phyloP scores from a whole-genome alignment of 2,797 vertebrate species.

The Cyprinella venusta region DNA sequence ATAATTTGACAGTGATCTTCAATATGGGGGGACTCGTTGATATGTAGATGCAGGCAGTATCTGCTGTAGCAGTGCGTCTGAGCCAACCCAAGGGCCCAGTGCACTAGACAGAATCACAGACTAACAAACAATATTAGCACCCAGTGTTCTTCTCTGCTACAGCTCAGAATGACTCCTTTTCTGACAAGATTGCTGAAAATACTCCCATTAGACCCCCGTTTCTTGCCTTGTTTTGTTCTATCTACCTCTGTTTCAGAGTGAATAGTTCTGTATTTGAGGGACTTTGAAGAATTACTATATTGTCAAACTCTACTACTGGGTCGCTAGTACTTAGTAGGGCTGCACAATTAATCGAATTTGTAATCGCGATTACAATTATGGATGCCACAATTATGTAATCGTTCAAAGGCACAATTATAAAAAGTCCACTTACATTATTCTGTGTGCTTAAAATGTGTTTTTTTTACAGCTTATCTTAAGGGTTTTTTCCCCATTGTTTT shows the following conservation, averaged over 20 bases:
- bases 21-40: slow-evolving; percentile 79
- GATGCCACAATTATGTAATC: too few relatives aligned
- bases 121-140: slow-evolving; percentile 78
- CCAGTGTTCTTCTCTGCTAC: slow-evolving; percentile 75
- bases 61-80: slow-evolving; percentile 78
- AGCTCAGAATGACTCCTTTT: slow-evolving; percentile 67
- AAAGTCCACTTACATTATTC: too few relatives aligned
- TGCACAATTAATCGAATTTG: too few relatives aligned
- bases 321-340: not conserved
- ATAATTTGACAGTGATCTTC: slow-evolving; percentile 62
- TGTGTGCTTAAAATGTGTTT: too few relatives aligned
- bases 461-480: too few relatives aligned
- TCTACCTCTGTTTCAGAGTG: not conserved
- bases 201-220: not conserved
- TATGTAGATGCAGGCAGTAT: slow-evolving; percentile 79
- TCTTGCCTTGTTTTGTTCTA: not conserved
- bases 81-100: slow-evolving; percentile 81
- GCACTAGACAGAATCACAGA: slow-evolving; percentile 78
- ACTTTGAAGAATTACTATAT: not conserved
- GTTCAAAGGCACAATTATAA: too few relatives aligned
- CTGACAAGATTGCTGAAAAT: not conserved
- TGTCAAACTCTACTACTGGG: not conserved
- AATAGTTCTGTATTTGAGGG: not conserved
- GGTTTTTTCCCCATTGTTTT: too few relatives aligned
- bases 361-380: too few relatives aligned